Percentiles rank a stretch among this genome's conserved stretches.
Conservation (phyloP, 2,888 invertebrate genomes). For the Ypsolopha sequella region DNA sequence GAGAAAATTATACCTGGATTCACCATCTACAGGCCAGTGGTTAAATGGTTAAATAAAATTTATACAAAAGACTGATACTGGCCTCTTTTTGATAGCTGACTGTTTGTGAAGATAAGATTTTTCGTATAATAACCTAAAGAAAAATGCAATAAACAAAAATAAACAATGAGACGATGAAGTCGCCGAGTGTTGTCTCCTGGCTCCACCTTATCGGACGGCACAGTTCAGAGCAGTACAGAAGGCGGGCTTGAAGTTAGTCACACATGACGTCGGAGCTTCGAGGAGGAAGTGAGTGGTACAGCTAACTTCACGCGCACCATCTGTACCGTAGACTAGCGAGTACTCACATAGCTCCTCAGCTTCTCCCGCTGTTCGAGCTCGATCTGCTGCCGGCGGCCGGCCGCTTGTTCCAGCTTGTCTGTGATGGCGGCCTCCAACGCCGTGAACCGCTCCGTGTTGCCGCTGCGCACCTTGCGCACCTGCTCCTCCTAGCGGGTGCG, state of each 20-base stretch:
- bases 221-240: neutral
- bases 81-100: too few species aligned
- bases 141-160: too few species aligned
- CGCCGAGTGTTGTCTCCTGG: conserved; percentile 74
- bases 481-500: conserved; percentile 75
- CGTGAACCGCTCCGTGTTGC: conserved; percentile 76
- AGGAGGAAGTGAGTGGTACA: neutral
- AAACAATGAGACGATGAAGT: conserved; percentile 40
- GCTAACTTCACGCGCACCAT: neutral
- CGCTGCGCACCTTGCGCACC: conserved; percentile 77
- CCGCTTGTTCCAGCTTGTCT: conserved; percentile 75
- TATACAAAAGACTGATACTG: too few species aligned
- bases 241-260: neutral
- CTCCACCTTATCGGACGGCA: conserved; percentile 39
- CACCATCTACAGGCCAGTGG: too few species aligned
- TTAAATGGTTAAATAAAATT: too few species aligned
- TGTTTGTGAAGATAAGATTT: too few species aligned
- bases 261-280: neutral
- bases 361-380: conserved; percentile 85
- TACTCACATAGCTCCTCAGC: conserved; percentile 81
- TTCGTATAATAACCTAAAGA: too few species aligned
- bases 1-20: too few species aligned
- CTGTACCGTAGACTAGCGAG: neutral
- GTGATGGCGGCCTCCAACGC: conserved; percentile 79
- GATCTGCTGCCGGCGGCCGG: conserved; percentile 78